Percentiles rank a stretch among this genome's conserved stretches.
These are phyloP conservation scores for Plusia festucae DNA, from an alignment of 2,888 invertebrate genomes.

Conservation along the genomic window DNA sequence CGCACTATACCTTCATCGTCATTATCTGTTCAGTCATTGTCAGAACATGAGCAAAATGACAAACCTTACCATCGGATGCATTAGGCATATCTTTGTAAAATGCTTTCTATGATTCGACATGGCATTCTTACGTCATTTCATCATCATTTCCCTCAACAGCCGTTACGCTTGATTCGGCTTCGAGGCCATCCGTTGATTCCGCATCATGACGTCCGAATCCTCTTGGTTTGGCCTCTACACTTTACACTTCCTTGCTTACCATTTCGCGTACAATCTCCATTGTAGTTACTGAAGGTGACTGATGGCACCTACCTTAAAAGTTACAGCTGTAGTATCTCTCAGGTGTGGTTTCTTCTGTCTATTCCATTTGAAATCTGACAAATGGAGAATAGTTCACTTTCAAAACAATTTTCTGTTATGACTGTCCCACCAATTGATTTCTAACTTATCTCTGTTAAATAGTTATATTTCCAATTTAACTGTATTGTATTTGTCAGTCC, in stretches of 20 bases:
- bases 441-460: too few relatives aligned
- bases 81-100: conserved; percentile 27
- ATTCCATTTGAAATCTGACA: too few relatives aligned
- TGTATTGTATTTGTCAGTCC: not conserved
- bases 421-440: too few relatives aligned
- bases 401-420: too few relatives aligned
- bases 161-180: conserved; percentile 60
- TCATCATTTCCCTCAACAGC: conserved; percentile 47
- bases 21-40: too few relatives aligned
- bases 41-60: too few relatives aligned
- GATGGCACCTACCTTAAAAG: conserved; percentile 24
- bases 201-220: conserved; percentile 70
- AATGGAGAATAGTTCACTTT: too few relatives aligned
- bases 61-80: too few relatives aligned
- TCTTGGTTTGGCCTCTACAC: conserved; percentile 59
- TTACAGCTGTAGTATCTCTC: not conserved
- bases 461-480: too few relatives aligned
- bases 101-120: conserved; percentile 46
- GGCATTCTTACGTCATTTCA: conserved; percentile 44
- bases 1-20: too few relatives aligned
- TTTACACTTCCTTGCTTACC: conserved; percentile 71
- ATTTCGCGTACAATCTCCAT: conserved; percentile 41
- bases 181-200: conserved; percentile 71
- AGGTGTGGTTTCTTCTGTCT: too few relatives aligned
- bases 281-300: conserved; percentile 47